Conservation (phyloP, 2,888 invertebrate species). For the Euzetes globulus region DNA sequence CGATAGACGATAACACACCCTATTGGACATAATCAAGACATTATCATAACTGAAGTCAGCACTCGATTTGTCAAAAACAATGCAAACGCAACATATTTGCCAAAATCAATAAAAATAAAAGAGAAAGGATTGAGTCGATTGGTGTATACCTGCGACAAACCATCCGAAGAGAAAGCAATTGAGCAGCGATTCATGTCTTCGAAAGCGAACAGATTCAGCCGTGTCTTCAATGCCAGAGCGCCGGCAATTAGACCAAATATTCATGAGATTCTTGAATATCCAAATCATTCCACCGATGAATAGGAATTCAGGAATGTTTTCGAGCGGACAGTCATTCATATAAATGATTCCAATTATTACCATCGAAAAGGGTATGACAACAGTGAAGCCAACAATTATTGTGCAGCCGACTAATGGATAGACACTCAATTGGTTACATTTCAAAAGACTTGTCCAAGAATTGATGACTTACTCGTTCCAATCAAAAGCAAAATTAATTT, state of each 20-base stretch:
- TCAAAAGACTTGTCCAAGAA: background rate
- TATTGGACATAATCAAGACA: slow-evolving; percentile 43
- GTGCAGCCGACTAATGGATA: slow-evolving; percentile 59
- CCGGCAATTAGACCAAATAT: slow-evolving; percentile 54
- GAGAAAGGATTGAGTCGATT: too few relatives aligned
- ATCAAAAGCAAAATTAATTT: slow-evolving; percentile 56
- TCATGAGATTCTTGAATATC: slow-evolving; percentile 57
- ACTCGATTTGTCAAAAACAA: background rate
- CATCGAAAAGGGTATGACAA: slow-evolving; percentile 61
- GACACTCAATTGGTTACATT: slow-evolving; percentile 7
- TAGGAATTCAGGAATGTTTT: slow-evolving; percentile 61
- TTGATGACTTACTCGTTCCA: slow-evolving; percentile 55
- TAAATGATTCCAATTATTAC: slow-evolving; percentile 60
- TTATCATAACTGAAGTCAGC: background rate
- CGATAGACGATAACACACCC: slow-evolving; percentile 64
- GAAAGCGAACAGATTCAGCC: background rate
- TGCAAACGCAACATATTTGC: too few relatives aligned
- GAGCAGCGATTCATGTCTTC: slow-evolving; percentile 44
- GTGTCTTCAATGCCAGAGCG: slow-evolving; percentile 43
- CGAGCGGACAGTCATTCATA: slow-evolving; percentile 59
- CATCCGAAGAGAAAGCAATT: slow-evolving; percentile 61
- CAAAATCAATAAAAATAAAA: too few relatives aligned
- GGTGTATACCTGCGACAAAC: slow-evolving; percentile 59
- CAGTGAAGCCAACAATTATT: slow-evolving; percentile 57
- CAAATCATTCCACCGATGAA: slow-evolving; percentile 60